Evolutionary conservation across 2,113 vertebrate species (phyloP), one percentile per base, ranked within the genome.

Genomic region (Phylloscopus trochilus): DNA sequence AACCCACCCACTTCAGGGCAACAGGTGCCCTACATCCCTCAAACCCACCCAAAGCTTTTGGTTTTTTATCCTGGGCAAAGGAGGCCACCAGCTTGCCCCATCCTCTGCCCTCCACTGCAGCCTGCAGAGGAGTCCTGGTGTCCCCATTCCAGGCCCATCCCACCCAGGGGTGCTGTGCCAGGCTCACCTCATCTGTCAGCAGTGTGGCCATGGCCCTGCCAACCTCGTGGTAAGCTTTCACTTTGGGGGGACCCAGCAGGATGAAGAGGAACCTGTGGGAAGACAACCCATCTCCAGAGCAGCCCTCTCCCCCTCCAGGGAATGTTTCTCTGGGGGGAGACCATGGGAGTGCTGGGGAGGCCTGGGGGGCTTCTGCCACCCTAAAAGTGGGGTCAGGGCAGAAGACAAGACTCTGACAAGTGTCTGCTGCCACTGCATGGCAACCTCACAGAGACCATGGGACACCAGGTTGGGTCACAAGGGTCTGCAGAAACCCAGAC

Each of bases 231-330:
- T 97, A 98, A 59, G 74, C 69, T 86, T 94, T 98, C 63, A 31
- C 67, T 80, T 73, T 87, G 44, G n/a, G 90, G 13, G 98, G 98
- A 18, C 98, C 97, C 59, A 98, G 86, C 31, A 98, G 95, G 66
- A 98, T 97, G 87, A 98, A 98, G 86, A 98, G 95, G 92, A 98
- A 98, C 93, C 98, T 98, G 91, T 10, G 17, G 80, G 3, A 44
- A 83, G 41, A 77, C 5, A 90, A 22, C 5, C 4, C 35, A 55
- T 56, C 22, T 44, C 47, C 27, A 55, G 52, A 92, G 44, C 27
- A 75, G 13, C 17, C 37, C 9, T 51, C 37, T 60, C 10, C 21
- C 33, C 1, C 1, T 1, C 16, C 0, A 2, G 16, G 43, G 31
- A 12, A 46, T 44, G 69, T 10, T 70, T 41, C 33, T 70, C 19